Base-by-base conservation (phyloP, 53 echinoderm and acorn worm species). In the Echinometra lucunter region DNA sequence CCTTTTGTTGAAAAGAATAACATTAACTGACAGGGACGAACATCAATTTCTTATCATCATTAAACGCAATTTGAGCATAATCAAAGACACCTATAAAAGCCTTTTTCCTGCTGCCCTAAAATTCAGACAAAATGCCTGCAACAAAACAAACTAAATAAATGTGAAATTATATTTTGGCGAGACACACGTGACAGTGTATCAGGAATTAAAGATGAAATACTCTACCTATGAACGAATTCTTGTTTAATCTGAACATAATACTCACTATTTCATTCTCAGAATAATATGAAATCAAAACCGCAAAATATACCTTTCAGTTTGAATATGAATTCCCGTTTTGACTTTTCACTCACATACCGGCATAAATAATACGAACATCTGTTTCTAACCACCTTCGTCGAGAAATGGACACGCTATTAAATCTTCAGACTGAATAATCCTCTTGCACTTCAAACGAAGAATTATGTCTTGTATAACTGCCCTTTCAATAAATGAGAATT, bases 401-500 rank as follows among this genome's bases (percentile, higher is more conserved):
- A 9, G 19, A 67, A 44, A 40, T 17, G 44, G 66, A 32, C 37
- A 25, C 13, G n/a, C 45, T n/a, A 85, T 85, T 44, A 91, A 44
- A 60, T 44, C 11, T 38, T 45, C 66, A 66, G 66, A 67, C 91
- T 42, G 91, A 66, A 58, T 66, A 60, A 91, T 63, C 67, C 63
- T 58, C n/a, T 66, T 27, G 91, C 23, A 9, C 44, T 45, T 63
- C 91, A 91, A 30, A 88, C 27, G 28, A 15, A 37, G 38, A 16
- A 88, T 88, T 57, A 44, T n/a, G 40, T 44, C 44, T 27, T 66
- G n/a, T 49, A 49, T 47, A 85, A 49, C n/a, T 47, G n/a, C n/a
- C 47, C 7, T 85, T 45, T 85, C 27, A 85, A 85, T 45, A 49
- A 81, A 81, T 16, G 81, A 85, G 85, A 85, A 85, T 85, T n/a